Evolutionary conservation across 2,113 vertebrate species (phyloP).

Genomic region (Thalassoma bifasciatum): DNA sequence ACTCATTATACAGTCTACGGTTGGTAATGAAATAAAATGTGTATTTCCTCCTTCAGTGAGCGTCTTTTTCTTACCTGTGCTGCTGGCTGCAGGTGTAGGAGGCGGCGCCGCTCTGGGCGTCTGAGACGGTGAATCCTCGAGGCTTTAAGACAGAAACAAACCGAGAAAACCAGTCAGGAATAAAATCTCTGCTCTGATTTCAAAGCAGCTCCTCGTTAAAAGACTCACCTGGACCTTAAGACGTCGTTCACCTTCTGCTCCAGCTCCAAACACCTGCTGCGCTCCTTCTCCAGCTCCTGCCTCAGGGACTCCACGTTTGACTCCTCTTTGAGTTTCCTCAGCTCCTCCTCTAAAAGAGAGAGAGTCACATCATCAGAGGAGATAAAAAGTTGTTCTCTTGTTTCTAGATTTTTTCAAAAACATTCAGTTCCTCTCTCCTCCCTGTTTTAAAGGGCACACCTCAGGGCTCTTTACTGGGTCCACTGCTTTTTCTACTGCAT

Average conservation of each 20-base stretch:
- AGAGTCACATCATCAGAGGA: not conserved
- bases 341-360: slow-evolving; percentile 90
- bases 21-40: no score
- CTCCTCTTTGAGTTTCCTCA: slow-evolving; percentile 93
- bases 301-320: slow-evolving; percentile 88
- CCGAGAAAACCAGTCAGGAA: not conserved
- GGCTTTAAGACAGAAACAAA: slow-evolving; percentile 71
- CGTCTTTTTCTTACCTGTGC: slow-evolving; percentile 84
- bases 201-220: not conserved
- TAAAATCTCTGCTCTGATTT: not conserved
- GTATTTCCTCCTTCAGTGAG: no score
- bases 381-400: no score
- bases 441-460: no score
- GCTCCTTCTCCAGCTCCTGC: slow-evolving; percentile 94
- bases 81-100: slow-evolving; percentile 66
- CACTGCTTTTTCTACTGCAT: no score
- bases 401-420: no score
- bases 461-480: no score
- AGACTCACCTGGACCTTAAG: slow-evolving; percentile 86
- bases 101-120: slow-evolving; percentile 82
- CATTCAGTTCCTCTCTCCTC: no score
- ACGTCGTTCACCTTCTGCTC: slow-evolving; percentile 92
- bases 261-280: slow-evolving; percentile 87
- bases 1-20: no score
- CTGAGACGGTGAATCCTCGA: slow-evolving; percentile 86